Percentiles rank a stretch among this genome's conserved stretches.
These are phyloP conservation scores for Acrobasis consociella DNA, from an alignment of 2,888 invertebrate species.

Conservation along the genomic window DNA sequence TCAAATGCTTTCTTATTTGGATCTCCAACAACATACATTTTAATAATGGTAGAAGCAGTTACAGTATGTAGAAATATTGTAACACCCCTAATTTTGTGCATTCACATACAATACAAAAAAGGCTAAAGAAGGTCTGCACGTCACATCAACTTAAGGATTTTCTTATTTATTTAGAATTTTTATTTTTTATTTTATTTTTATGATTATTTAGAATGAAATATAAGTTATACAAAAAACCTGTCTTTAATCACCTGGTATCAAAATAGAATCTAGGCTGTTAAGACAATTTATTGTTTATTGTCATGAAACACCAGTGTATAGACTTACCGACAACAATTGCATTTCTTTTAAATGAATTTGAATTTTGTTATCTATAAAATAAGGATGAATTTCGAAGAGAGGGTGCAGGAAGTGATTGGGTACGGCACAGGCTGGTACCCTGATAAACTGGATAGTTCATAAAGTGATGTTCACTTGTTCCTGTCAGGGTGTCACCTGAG, in stretches of 20 bases:
- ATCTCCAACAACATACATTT: no score
- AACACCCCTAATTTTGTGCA: no score
- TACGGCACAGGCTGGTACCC: background rate
- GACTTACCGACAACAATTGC: background rate
- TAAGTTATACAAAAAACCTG: no score
- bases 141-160: no score
- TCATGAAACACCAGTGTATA: conserved; percentile 3
- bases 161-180: no score
- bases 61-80: no score
- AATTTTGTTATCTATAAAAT: background rate
- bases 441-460: background rate
- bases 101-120: no score
- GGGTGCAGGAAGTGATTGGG: background rate
- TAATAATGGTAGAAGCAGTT: no score
- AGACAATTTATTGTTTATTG: background rate
- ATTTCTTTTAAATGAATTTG: background rate
- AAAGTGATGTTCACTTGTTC: background rate
- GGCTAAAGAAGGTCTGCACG: no score
- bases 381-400: background rate
- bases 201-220: no score
- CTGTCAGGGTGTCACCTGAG: background rate
- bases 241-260: background rate
- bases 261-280: conserved; percentile 2
- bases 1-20: no score
- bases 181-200: no score